Conservation (phyloP, 1,140 invertebrate genomes). For the Whitmania pigra region DNA sequence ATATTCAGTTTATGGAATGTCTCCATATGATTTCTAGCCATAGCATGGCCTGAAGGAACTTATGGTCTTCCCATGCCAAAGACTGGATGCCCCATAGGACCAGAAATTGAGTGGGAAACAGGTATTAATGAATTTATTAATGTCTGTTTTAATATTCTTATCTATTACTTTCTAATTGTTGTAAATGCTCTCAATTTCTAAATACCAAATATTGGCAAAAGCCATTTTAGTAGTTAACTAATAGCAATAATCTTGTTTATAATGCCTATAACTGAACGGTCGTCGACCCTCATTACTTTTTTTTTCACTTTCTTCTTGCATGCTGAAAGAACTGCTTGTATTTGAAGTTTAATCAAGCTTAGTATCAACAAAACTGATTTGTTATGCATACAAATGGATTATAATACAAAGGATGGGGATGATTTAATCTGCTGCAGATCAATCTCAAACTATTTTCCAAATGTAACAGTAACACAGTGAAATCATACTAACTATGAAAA, state of each 20-base stretch:
- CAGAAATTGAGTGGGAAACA: slow-evolving; percentile 27
- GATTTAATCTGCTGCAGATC: background rate
- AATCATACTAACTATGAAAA: background rate
- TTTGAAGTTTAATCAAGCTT: too few species aligned
- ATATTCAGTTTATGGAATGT: too few species aligned
- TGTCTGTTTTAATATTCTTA: background rate
- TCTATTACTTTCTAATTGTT: background rate
- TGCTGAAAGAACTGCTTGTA: too few species aligned
- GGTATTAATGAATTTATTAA: slow-evolving; percentile 21
- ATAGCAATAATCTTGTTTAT: too few species aligned
- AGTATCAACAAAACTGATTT: too few species aligned
- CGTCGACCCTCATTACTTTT: too few species aligned
- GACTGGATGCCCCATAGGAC: slow-evolving; percentile 29
- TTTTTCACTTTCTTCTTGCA: too few species aligned
- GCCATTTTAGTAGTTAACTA: background rate
- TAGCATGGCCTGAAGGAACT: slow-evolving; percentile 30
- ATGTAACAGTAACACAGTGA: background rate
- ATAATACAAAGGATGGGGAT: too few species aligned
- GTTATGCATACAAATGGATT: too few species aligned
- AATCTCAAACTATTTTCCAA: background rate
- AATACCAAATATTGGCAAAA: background rate
- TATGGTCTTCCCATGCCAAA: slow-evolving; percentile 34
- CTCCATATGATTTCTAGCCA: too few species aligned
- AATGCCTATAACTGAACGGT: too few species aligned
- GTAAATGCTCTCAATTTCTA: background rate